Evolutionary conservation across 2,888 invertebrate species (phyloP).

Genomic region (Neoascia interrupta): DNA sequence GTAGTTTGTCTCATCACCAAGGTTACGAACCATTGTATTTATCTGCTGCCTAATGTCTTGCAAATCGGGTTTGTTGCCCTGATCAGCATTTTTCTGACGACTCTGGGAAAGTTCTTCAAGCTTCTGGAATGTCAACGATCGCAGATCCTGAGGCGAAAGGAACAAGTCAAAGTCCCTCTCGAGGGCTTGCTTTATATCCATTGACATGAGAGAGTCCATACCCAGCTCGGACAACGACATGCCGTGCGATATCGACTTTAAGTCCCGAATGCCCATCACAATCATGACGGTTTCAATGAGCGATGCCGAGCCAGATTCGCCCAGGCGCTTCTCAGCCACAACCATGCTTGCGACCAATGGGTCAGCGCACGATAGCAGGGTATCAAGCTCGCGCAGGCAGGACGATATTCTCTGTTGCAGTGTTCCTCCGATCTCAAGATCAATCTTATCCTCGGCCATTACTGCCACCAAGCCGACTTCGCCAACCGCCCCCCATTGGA

Average conservation of each 20-base stretch:
- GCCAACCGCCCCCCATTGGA: slow-evolving; percentile 96
- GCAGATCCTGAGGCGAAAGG: slow-evolving; percentile 91
- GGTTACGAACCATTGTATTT: slow-evolving; percentile 82
- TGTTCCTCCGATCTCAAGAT: slow-evolving; percentile 88
- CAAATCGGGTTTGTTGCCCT: slow-evolving; percentile 71
- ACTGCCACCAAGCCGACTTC: slow-evolving; percentile 92
- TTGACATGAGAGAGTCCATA: slow-evolving; percentile 98
- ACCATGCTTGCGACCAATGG: slow-evolving; percentile 91
- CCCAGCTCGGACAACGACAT: slow-evolving; percentile 93
- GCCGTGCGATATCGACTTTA: slow-evolving; percentile 85
- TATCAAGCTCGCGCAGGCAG: slow-evolving; percentile 87
- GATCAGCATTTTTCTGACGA: slow-evolving; percentile 64
- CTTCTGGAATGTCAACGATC: slow-evolving; percentile 86
- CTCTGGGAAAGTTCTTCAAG: slow-evolving; percentile 76
- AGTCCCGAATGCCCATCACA: slow-evolving; percentile 84
- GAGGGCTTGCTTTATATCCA: slow-evolving; percentile 95
- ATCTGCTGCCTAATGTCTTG: slow-evolving; percentile 80
- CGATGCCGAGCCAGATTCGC: slow-evolving; percentile 83
- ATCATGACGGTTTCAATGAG: slow-evolving; percentile 87
- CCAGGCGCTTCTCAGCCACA: slow-evolving; percentile 89
- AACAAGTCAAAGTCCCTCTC: slow-evolving; percentile 94
- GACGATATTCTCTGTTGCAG: slow-evolving; percentile 92
- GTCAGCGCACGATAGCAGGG: slow-evolving; percentile 85
- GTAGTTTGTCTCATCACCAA: slow-evolving; percentile 83
- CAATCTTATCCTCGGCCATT: slow-evolving; percentile 85